Evolutionary conservation across 2,113 vertebrate genomes (phyloP).

Genomic region (Macaca nemestrina): DNA sequence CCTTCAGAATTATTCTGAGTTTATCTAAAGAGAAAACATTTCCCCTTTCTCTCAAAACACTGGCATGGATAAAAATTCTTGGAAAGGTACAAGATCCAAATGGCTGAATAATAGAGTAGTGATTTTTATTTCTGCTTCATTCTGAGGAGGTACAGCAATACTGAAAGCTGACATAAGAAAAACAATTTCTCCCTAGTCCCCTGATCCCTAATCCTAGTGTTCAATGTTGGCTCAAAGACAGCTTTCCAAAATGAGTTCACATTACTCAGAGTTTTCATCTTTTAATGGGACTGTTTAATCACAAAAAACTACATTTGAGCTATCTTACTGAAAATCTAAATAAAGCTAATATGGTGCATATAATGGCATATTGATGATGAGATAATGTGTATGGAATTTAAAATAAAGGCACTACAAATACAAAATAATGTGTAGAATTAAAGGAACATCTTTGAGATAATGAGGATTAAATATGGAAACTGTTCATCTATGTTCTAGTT

Average conservation of each 20-base stretch:
- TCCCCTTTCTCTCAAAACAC: not conserved
- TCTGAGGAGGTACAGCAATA: not conserved
- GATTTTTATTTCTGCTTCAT: not conserved
- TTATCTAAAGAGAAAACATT: not conserved
- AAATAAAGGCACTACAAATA: not conserved
- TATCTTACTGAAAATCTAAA: slow-evolving; percentile 18
- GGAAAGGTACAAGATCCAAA: not conserved
- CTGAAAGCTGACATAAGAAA: not conserved
- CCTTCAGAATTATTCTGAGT: slow-evolving; percentile 7
- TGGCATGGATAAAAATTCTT: not conserved
- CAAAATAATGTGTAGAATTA: not conserved
- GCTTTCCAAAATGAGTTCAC: not conserved
- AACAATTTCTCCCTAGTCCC: not conserved
- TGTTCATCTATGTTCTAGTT: not conserved
- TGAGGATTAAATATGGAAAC: not conserved
- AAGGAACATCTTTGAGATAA: not conserved
- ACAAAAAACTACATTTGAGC: not conserved
- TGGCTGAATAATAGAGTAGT: not conserved
- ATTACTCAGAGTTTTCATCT: not conserved
- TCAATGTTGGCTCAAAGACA: not conserved
- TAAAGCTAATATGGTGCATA: not conserved
- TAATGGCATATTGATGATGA: not conserved
- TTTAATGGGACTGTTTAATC: not conserved
- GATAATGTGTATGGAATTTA: not conserved
- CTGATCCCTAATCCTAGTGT: not conserved